Base-by-base conservation (phyloP, 2,888 invertebrate genomes). In the Lasiommata megera region DNA sequence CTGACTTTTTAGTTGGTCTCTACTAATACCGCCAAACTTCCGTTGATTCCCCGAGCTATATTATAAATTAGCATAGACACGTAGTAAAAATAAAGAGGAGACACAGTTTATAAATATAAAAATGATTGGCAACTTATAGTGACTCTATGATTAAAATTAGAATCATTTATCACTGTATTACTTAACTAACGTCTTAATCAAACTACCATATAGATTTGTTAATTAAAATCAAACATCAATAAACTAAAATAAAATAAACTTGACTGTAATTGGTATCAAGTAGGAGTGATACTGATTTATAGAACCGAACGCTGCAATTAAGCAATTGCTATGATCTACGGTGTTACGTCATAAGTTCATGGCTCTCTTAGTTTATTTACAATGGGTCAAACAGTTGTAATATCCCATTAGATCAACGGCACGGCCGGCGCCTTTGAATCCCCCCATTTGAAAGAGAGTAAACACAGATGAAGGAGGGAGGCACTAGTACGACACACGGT, bases 391-490 rank as follows among this genome's bases (percentile, higher is more conserved):
- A 77, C 77, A 74, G 76, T 77, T 78, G 72, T 74, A 72, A 73
- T 73, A 72, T 73, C 73, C 76, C 76, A 73, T 69, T 76, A 74
- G 75, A 76, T 74, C 69, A 70, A 71, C 71, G 66, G 70, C 64
- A 65, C 76, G 77, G 81, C 81, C 76, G 77, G 81, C 81, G 84
- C 82, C 82, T 80, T 76, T 73, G 68, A 69, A 79, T 79, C 82
- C 87, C 83, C 80, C 88, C 81, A 82, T 86, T 86, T 82, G 71
- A 80, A 73, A 79, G 80, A 80, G 77, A 81, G 86, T 86, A 88
- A 86, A 88, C 84, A 84, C 74, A 83, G 82, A 84, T 79, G 80
- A 82, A 82, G 82, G 81, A 83, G 84, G 86, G 87, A 83, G 82
- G 71, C 78, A 80, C 86, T 89, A 90, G 89, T 90, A 83, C 80